Evolutionary conservation across 2,797 vertebrate genomes (phyloP), one percentile per base, ranked within the genome.

Genomic region (Falco berigora): DNA sequence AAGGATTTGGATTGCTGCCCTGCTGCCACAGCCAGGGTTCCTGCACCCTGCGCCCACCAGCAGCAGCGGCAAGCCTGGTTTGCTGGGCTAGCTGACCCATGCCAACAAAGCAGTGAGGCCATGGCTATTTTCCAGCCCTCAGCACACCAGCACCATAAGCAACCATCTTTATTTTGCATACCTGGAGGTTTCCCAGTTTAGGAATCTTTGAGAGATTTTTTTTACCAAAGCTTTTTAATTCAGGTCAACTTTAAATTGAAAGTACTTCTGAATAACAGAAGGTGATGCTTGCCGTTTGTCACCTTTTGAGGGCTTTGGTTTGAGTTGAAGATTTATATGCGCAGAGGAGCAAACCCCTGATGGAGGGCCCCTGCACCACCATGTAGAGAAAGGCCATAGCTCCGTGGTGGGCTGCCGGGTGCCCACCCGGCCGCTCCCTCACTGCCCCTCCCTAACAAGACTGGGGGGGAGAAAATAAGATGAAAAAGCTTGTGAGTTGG

Each of bases 311-410:
- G 73, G 9, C 16, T 80, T 34, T 25, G 9, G 64, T 28, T 59
- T 47, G 17, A 5, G 52, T n/a, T 90, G 34, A 23, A 59, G 34
- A n/a, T 36, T 50, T 40, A 10, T 2, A 14, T 32, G 55, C 12
- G 9, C 13, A 52, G 64, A 83, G 32, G 27, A 81, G 38, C 28
- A 27, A 14, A n/a, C 75, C 36, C 68, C 17, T 1, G 4, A 17
- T 0, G 9, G 40, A 49, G 0, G 3, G 47, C 10, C 42, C n/a
- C 30, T 14, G 19, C 13, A 16, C 36, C 2, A 1, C 0, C 16
- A 3, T 21, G 40, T 40, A 28, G 44, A 24, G 62, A 71, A 56
- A 42, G 46, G 42, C 64, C 40, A n/a, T 12, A 47, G 46, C 44
- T 40, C 24, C 1, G 9, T 7, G 46, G 42, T 32, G 61, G 30